Evolutionary conservation across 1,140 invertebrate genomes (phyloP), one percentile per base, ranked within the genome.

Genomic region (Rhizoglyphus robini): DNA sequence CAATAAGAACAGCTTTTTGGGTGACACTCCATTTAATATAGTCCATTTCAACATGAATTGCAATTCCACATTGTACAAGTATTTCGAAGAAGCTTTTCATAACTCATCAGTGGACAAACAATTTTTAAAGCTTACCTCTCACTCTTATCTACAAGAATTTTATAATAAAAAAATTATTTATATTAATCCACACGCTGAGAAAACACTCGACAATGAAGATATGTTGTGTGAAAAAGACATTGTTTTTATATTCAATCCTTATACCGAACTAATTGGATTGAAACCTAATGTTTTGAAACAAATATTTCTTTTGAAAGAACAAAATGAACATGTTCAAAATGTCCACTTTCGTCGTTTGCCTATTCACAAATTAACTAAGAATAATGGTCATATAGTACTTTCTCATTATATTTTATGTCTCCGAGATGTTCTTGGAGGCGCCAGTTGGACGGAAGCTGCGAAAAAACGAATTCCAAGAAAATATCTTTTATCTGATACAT

Each of bases 161-260:
- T 13, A 2, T 30, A 18, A 31, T 23, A 20, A 63, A 49, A 23
- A 25, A 31, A 46, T 63, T 4, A n/a, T 49, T 29, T 63, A 63
- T 25, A 51, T 63, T 3, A 46, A 38, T 31, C 41, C 61, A 60
- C 3, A 47, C 23, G 61, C 61, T 27, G n/a, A 61, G n/a, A 34
- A 54, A 47, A 34, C 30, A 18, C 27, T 63, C 5, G 20, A 11
- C 8, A 49, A 18, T 4, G 34, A 63, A 15, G 61, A 63, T 30
- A 29, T 60, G 3, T 34, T 34, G 1, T 13, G 15, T 23, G 13
- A 30, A 60, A 11, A 63, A 46, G 32, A 61, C 25, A 13, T 29
- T 27, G 32, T 63, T 63, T 63, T 46, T 51, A 20, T 63, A 25
- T 46, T 63, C 20, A 63, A 47, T 27, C 61, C 61, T 49, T 63